Percentiles rank a stretch among this genome's conserved stretches.
Conservation (phyloP, 2,888 invertebrate species). For the Sminthurinus aureus region DNA sequence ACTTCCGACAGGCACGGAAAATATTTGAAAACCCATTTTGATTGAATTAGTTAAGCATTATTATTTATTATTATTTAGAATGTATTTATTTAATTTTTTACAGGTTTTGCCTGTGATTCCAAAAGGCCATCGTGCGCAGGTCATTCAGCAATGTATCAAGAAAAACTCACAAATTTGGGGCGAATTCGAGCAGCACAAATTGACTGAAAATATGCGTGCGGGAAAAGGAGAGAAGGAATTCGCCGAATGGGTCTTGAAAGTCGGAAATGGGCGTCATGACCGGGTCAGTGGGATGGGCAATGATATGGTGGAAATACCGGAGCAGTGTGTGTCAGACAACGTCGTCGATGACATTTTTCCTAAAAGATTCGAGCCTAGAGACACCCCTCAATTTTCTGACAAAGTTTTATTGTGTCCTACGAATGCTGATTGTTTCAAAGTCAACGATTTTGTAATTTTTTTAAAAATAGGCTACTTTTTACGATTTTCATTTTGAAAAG, state of each 20-base stretch:
- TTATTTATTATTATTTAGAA: no score
- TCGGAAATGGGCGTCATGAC: slow-evolving; percentile 36
- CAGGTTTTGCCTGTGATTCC: slow-evolving; percentile 48
- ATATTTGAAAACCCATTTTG: no score
- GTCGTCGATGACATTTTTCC: slow-evolving; percentile 42
- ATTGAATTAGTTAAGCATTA: no score
- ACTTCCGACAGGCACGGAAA: slow-evolving; percentile 53
- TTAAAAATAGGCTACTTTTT: no score
- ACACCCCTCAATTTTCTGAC: neutral
- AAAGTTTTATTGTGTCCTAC: slow-evolving; percentile 43
- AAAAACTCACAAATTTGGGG: slow-evolving; percentile 43
- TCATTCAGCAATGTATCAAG: slow-evolving; percentile 35
- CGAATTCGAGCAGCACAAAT: slow-evolving; percentile 33
- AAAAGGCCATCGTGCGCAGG: slow-evolving; percentile 33
- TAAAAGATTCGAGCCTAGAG: neutral
- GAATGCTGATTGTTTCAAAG: slow-evolving; percentile 38
- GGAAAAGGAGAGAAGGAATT: neutral
- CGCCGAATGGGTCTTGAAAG: slow-evolving; percentile 32
- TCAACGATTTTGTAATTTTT: slow-evolving; percentile 40
- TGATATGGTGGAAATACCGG: neutral
- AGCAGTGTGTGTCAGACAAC: neutral
- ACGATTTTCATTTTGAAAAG: no score
- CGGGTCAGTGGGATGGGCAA: neutral
- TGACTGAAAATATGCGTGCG: slow-evolving; percentile 47
- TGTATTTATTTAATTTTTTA: no score